These are phyloP conservation scores for Drosophila setifemur DNA, from an alignment of 1,140 invertebrate species.

Conservation along the genomic window DNA sequence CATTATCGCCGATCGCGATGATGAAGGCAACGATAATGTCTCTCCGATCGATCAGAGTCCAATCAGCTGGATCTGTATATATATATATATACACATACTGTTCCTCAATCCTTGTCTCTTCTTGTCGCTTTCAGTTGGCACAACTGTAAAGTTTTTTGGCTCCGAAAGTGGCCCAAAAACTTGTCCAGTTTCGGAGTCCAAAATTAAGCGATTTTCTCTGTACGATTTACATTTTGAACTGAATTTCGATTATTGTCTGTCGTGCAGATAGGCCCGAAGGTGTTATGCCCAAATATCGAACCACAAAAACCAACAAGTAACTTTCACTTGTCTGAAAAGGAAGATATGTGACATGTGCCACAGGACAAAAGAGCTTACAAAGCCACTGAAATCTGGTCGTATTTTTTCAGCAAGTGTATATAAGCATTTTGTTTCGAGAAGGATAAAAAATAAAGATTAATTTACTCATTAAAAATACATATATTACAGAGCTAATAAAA, in stretches of 20 bases:
- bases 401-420: background rate
- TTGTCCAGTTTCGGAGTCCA: slow-evolving; percentile 7
- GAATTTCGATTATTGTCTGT: slow-evolving; percentile 70
- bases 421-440: slow-evolving; percentile 48
- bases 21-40: slow-evolving; percentile 53
- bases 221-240: slow-evolving; percentile 67
- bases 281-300: slow-evolving; percentile 48
- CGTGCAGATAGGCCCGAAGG: slow-evolving; percentile 48
- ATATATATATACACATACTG: background rate
- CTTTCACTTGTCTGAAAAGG: slow-evolving; percentile 60
- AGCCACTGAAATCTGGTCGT: background rate
- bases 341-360: slow-evolving; percentile 32
- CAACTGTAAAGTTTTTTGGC: slow-evolving; percentile 54
- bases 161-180: slow-evolving; percentile 23
- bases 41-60: slow-evolving; percentile 51
- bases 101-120: background rate
- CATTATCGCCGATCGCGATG: slow-evolving; percentile 24
- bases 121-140: slow-evolving; percentile 29
- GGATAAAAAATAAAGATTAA: slow-evolving; percentile 1
- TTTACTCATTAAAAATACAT: too few species aligned
- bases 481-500: too few species aligned
- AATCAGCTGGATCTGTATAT: slow-evolving; percentile 16
- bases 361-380: background rate
- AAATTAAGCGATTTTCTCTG: slow-evolving; percentile 76
- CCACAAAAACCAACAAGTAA: slow-evolving; percentile 24